Conservation (phyloP, 2,888 invertebrate species). For the Drosophila cognata region DNA sequence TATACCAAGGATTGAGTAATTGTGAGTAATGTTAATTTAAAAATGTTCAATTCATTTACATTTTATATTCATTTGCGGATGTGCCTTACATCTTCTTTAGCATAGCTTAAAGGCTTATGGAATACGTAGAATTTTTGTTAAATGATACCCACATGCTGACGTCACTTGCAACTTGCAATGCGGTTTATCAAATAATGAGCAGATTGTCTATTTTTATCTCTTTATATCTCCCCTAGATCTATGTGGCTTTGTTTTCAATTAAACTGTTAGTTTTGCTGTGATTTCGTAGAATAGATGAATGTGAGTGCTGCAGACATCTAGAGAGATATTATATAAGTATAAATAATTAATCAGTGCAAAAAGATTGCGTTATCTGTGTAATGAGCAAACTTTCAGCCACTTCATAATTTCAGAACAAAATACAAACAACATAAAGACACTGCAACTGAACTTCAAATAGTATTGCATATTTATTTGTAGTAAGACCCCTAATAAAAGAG, state of each 20-base stretch:
- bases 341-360: neutral
- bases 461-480: constrained; percentile 41
- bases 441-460: constrained; percentile 16
- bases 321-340: neutral
- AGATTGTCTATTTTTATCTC: neutral
- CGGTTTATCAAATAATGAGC: neutral
- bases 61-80: neutral
- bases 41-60: neutral
- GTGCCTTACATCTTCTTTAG: neutral
- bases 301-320: neutral
- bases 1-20: neutral
- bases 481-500: neutral
- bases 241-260: neutral
- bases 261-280: no score
- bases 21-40: neutral
- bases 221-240: neutral
- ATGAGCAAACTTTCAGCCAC: neutral
- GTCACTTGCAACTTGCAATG: neutral
- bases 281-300: no score
- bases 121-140: neutral
- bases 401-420: neutral
- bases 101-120: no score
- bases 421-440: neutral
- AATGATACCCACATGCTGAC: neutral
- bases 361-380: constrained; percentile 1